A percentile compares a stretch with the other conserved stretches of the same genome.
These are phyloP conservation scores for Pissodes strobi DNA, from an alignment of 1,140 invertebrate genomes.

Conservation along the genomic window DNA sequence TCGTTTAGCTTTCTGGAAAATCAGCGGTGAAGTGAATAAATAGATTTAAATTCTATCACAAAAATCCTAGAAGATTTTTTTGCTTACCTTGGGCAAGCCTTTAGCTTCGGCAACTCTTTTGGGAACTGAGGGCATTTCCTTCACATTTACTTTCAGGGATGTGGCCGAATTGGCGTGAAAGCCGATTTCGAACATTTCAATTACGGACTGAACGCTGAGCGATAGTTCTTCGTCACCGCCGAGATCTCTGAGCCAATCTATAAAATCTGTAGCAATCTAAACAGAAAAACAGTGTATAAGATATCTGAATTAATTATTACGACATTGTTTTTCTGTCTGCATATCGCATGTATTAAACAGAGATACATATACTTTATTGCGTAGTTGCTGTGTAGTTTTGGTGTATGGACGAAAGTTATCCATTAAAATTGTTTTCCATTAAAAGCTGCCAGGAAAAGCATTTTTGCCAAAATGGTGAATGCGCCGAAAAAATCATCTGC, in stretches of 20 bases:
- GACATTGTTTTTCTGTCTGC: too few species aligned
- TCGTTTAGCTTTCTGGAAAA: constrained; percentile 40
- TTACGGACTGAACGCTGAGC: constrained; percentile 57
- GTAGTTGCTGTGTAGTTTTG: too few species aligned
- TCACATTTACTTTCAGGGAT: constrained; percentile 56
- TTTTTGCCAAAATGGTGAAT: too few species aligned
- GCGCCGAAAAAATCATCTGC: too few species aligned
- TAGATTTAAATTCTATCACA: too few species aligned
- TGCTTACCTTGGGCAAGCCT: constrained; percentile 53
- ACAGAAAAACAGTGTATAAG: constrained; percentile 26
- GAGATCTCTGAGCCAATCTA: constrained; percentile 62
- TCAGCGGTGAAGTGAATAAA: background rate
- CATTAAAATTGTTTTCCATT: too few species aligned
- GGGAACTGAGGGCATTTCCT: constrained; percentile 58
- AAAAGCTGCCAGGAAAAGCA: too few species aligned
- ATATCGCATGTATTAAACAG: too few species aligned
- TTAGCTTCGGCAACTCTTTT: constrained; percentile 55
- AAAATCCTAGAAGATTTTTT: background rate
- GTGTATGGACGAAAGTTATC: too few species aligned
- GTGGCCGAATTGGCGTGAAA: constrained; percentile 61
- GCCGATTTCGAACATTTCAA: constrained; percentile 63
- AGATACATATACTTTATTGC: too few species aligned
- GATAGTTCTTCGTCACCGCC: constrained; percentile 53
- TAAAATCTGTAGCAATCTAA: constrained; percentile 63
- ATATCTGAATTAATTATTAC: background rate